Evolutionary conservation across 2,113 vertebrate genomes (phyloP), one percentile per base, ranked within the genome.

Genomic region (Xenopus laevis): DNA sequence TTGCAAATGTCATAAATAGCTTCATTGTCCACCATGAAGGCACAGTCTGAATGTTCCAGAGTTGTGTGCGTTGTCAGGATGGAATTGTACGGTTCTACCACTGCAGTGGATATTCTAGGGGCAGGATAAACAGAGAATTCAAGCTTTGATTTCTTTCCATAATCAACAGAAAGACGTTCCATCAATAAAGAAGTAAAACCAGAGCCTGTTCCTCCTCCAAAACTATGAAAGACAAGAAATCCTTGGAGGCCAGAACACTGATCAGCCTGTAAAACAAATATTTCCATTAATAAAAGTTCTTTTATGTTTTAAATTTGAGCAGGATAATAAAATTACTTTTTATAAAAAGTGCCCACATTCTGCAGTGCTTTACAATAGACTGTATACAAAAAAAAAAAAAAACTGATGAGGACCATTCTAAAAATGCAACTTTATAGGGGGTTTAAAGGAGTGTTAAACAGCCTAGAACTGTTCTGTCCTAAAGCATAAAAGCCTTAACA

Each of bases 121-220:
- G 71, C 78, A 65, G 55, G 78, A 69, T 79, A 79, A 7, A 79
- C 50, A 0, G 78, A 75, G n/a, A 79, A 79, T 63, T 79, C 78
- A 68, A 74, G 60, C 21, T 78, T 78, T 11, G 33, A 59, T 52
- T 76, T 75, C 33, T 79, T 79, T 1, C 78, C 85, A 77, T 89
- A 89, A 69, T 89, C 88, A 10, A 89, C 82, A 0, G 85, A 84
- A 30, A 87, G 82, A 0, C 83, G 66, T 13, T 89, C 87, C 87
- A 88, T 89, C 17, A 87, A 78, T 0, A 89, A 83, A 0, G 88
- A 89, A 3, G 87, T 87, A 70, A 88, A 88, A 0, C 87, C 85
- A 0, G 85, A 88, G 7, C 86, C 85, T 0, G 85, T 87, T 27
- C 86, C 86, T 1, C 85, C 86, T 0, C 85, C 84, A 2, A 74